These are phyloP conservation scores for Molothrus aeneus DNA, from an alignment of 2,797 vertebrate genomes.

Conservation along the genomic window DNA sequence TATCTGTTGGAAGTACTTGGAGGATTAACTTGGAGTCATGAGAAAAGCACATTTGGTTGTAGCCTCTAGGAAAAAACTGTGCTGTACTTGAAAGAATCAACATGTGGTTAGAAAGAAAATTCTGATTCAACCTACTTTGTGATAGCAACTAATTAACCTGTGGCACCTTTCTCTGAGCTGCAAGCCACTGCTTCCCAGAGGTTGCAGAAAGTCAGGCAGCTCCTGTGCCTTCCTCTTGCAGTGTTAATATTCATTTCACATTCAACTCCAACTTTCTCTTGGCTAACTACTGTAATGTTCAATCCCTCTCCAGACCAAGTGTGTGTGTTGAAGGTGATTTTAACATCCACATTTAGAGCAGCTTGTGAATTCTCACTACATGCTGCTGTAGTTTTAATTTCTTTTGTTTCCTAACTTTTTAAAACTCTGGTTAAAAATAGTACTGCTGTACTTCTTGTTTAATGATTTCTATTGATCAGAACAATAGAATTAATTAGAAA, in stretches of 20 bases:
- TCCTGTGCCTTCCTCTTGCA: not conserved
- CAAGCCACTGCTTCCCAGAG: not conserved
- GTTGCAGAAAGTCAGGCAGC: not conserved
- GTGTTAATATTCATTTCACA: not conserved
- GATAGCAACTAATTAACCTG: not conserved
- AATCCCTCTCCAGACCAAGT: not conserved
- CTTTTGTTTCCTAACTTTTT: not conserved
- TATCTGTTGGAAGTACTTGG: not conserved
- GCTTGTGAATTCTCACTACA: not conserved
- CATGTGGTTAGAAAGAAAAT: not conserved
- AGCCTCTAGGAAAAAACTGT: not conserved
- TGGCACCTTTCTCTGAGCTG: not conserved
- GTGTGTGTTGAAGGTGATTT: not conserved
- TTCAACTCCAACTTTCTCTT: not conserved
- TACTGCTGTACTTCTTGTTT: not conserved
- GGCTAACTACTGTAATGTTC: not conserved
- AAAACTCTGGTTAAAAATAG: not conserved
- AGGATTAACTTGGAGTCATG: not conserved
- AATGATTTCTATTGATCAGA: constrained; percentile 35
- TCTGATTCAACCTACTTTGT: not conserved
- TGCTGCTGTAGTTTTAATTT: not conserved
- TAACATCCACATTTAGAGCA: not conserved
- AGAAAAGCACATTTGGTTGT: not conserved
- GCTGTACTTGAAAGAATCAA: not conserved
- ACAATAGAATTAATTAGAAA: constrained; percentile 32